Evolutionary conservation across 2,888 invertebrate species (phyloP).

Genomic region (Hydrotaea cyrtoneurina): DNA sequence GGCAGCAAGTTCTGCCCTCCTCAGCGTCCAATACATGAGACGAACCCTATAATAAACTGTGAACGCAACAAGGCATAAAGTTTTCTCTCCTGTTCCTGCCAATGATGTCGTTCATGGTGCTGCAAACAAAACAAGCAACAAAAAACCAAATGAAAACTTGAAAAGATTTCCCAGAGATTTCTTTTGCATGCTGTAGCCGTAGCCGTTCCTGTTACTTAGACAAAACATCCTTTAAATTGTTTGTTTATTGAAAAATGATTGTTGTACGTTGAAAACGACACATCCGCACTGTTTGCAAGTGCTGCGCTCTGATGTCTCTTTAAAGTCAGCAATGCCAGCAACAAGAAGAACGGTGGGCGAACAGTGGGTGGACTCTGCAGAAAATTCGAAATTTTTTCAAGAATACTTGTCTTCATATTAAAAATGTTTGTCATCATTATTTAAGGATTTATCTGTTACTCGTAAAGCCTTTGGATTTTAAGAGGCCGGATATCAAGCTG

Average conservation of each 20-base stretch:
- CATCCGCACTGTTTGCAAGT: constrained; percentile 39
- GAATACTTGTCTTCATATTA: too few species aligned
- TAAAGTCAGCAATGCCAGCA: constrained; percentile 12
- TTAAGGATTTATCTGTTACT: too few species aligned
- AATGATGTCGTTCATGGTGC: neutral
- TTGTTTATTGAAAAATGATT: constrained; percentile 69
- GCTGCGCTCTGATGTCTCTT: neutral
- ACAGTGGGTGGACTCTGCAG: neutral
- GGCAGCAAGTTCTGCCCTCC: neutral
- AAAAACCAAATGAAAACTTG: neutral
- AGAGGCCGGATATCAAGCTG: too few species aligned
- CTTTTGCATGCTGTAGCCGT: constrained; percentile 4
- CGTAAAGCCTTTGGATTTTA: too few species aligned
- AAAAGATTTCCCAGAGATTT: constrained; percentile 12
- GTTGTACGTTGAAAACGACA: constrained; percentile 50
- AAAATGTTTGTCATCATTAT: too few species aligned
- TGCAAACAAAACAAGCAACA: constrained; percentile 6
- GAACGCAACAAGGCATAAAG: constrained; percentile 23
- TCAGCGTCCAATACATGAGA: neutral
- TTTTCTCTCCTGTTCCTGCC: neutral
- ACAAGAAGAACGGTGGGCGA: neutral
- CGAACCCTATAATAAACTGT: constrained; percentile 2
- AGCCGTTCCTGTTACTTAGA: constrained; percentile 8
- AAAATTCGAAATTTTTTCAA: too few species aligned
- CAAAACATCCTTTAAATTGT: constrained; percentile 61